Evolutionary conservation across 30 jellyfish, hydroid and myxozoan genomes (phyloP).

Genomic region (Rhopilema esculentum): DNA sequence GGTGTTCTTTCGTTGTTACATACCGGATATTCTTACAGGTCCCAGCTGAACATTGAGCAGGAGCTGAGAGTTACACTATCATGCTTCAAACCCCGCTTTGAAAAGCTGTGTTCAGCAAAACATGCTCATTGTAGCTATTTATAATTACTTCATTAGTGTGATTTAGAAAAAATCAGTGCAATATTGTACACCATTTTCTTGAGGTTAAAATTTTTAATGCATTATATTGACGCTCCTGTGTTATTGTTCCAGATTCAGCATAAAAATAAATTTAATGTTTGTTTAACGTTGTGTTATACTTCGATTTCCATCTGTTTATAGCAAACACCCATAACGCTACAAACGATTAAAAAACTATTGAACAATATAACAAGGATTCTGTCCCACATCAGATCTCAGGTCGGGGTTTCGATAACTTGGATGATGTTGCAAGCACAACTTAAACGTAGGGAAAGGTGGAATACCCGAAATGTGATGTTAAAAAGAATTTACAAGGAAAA

Average conservation of each 20-base stretch:
- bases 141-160: too few relatives aligned
- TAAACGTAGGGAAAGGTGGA: neutral
- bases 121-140: neutral
- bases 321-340: neutral
- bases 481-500: constrained; percentile 12
- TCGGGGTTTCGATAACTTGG: neutral
- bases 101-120: neutral
- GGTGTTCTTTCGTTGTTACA: too few relatives aligned
- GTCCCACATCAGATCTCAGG: neutral
- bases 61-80: neutral
- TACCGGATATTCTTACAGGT: too few relatives aligned
- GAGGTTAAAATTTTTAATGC: too few relatives aligned
- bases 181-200: too few relatives aligned
- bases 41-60: constrained; percentile 2
- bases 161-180: too few relatives aligned
- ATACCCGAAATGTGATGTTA: neutral
- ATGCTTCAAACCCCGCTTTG: neutral
- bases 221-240: too few relatives aligned
- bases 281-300: too few relatives aligned
- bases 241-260: too few relatives aligned
- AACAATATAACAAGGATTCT: neutral
- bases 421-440: neutral
- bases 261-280: too few relatives aligned
- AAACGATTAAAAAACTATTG: neutral
- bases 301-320: too few relatives aligned